phyloP scores from a whole-genome alignment of 2,888 invertebrate genomes.

The Bombyx huttoni region DNA sequence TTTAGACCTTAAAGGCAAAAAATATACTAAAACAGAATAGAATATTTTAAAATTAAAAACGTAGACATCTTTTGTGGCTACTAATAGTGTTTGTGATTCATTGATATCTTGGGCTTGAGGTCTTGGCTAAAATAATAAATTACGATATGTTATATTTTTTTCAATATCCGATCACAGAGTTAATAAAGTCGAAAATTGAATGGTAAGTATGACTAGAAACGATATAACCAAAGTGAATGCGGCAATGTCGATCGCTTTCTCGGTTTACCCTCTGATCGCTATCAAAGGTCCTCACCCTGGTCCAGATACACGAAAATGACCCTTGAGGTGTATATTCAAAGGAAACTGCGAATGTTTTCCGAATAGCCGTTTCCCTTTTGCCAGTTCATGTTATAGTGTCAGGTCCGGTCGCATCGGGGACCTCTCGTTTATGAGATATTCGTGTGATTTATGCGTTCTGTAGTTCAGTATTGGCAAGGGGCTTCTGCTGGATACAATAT shows the following conservation, averaged over 20 bases:
- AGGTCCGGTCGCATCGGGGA: constrained; percentile 29
- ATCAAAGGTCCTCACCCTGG: constrained; percentile 45
- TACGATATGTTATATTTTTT: no score
- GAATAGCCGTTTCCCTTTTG: constrained; percentile 42
- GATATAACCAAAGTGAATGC: constrained; percentile 44
- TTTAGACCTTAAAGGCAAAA: constrained; percentile 35
- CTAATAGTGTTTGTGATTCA: no score
- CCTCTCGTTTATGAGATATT: constrained; percentile 39
- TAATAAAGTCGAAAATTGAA: constrained; percentile 30
- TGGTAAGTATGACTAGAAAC: constrained; percentile 14
- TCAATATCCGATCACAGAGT: no score
- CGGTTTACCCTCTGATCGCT: constrained; percentile 47
- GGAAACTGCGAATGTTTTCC: constrained; percentile 40
- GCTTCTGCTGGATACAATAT: constrained; percentile 30
- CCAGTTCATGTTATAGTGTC: constrained; percentile 41
- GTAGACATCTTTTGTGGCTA: not conserved
- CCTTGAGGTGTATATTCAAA: constrained; percentile 26
- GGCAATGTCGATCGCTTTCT: constrained; percentile 45
- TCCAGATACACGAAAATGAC: constrained; percentile 35
- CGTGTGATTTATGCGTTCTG: constrained; percentile 43
- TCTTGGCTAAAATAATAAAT: no score
- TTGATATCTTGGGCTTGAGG: no score
- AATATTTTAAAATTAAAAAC: not conserved
- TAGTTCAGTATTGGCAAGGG: constrained; percentile 28
- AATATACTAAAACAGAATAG: not conserved